Evolutionary conservation across 2,888 invertebrate genomes (phyloP).

Genomic region (Trissolcus japonicus): DNA sequence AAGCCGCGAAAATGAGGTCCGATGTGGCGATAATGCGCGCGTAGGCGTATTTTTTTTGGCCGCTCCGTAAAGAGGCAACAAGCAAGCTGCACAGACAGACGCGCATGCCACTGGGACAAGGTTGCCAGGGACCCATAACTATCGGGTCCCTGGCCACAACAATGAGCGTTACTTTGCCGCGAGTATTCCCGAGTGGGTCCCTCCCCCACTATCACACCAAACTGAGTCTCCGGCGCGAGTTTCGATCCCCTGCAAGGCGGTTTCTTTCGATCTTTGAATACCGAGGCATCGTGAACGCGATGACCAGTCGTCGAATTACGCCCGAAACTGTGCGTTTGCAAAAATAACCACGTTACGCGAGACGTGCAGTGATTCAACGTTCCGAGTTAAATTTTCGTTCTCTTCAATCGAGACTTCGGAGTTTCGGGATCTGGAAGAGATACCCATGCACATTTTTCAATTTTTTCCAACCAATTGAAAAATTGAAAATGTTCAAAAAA

Average conservation of each 20-base stretch:
- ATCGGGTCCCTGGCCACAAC: constrained; percentile 70
- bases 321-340: constrained; percentile 65
- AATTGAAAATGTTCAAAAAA: too few relatives aligned
- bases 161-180: constrained; percentile 68
- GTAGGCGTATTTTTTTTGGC: constrained; percentile 45
- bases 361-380: constrained; percentile 23
- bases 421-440: not conserved
- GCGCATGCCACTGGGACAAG: constrained; percentile 73
- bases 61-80: constrained; percentile 47
- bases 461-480: too few relatives aligned
- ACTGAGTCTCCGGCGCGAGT: constrained; percentile 56
- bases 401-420: constrained; percentile 8
- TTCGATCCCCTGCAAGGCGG: constrained; percentile 65
- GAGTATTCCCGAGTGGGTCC: constrained; percentile 60
- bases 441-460: too few relatives aligned
- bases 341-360: constrained; percentile 56
- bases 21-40: constrained; percentile 30
- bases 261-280: constrained; percentile 72
- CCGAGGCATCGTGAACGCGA: constrained; percentile 66
- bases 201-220: constrained; percentile 56
- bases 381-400: not conserved
- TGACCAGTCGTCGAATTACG: constrained; percentile 73
- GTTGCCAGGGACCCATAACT: constrained; percentile 73
- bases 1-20: constrained; percentile 22
- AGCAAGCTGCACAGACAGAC: constrained; percentile 49